A percentile compares a stretch with the other conserved stretches of the same genome.
Conservation (phyloP, 2,888 invertebrate genomes). For the Chaitophorus viminalis region DNA sequence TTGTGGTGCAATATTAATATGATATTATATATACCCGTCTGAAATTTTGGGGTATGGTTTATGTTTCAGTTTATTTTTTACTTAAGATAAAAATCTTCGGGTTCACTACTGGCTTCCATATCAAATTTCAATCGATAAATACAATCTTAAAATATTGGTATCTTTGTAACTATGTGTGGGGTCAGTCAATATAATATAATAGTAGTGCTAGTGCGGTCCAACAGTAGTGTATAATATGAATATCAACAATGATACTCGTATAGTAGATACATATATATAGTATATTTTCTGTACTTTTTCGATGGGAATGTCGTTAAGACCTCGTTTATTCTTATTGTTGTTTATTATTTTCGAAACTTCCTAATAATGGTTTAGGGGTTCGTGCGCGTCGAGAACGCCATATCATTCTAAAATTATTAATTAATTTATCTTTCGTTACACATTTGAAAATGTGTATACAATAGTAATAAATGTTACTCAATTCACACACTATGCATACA, state of each 20-base stretch:
- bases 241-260: neutral
- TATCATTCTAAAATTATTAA: neutral
- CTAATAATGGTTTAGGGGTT: neutral
- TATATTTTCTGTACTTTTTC: too few relatives aligned
- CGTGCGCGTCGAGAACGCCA: neutral
- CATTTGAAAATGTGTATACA: neutral
- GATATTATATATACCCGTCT: neutral
- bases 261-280: neutral
- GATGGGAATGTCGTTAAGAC: too few relatives aligned
- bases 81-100: conserved; percentile 9
- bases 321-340: neutral
- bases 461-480: neutral
- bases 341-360: neutral
- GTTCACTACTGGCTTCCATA: conserved; percentile 24
- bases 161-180: neutral
- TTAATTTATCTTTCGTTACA: neutral
- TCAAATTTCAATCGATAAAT: conserved; percentile 32
- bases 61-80: conserved; percentile 12
- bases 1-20: too few relatives aligned
- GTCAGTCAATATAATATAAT: neutral
- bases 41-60: conserved; percentile 8
- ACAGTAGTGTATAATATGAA: too few relatives aligned
- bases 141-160: conserved; percentile 18
- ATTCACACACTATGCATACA: neutral
- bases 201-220: neutral